Evolutionary conservation across 2,113 vertebrate species (phyloP).

Genomic region (Mohoua ochrocephala): DNA sequence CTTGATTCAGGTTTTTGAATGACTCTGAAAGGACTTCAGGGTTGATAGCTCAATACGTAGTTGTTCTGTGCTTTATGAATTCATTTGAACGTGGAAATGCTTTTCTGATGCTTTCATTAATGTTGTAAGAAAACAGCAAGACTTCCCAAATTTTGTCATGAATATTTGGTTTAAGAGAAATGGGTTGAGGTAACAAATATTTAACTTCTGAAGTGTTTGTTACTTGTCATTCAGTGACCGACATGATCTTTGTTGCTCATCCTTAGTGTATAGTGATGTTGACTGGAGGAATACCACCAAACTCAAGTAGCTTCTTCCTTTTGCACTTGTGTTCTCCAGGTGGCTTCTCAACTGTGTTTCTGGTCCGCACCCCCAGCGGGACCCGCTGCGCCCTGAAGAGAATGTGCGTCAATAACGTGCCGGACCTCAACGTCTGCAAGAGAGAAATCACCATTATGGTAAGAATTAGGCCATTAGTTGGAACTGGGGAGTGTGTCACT

Average conservation of each 20-base stretch:
- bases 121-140: neutral
- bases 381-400: slow-evolving; percentile 89
- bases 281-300: neutral
- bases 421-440: slow-evolving; percentile 92
- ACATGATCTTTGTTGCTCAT: accelerated
- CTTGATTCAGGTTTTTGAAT: neutral
- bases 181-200: neutral
- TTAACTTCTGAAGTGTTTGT: accelerated
- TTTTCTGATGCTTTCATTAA: accelerated
- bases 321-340: slow-evolving; percentile 64
- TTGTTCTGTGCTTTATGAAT: neutral
- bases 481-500: neutral
- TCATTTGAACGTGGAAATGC: neutral
- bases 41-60: accelerated
- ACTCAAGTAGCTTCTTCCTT: neutral
- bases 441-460: slow-evolving; percentile 98
- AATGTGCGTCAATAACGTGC: slow-evolving; percentile 93
- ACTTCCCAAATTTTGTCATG: neutral
- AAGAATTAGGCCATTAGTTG: slow-evolving; percentile 34
- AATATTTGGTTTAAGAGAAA: neutral
- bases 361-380: slow-evolving; percentile 88
- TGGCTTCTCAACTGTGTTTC: slow-evolving; percentile 94
- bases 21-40: neutral
- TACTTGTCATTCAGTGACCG: accelerated
- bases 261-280: accelerated